Evolutionary conservation across 2,797 vertebrate genomes (phyloP).

Genomic region (Cephalopachus bancanus): DNA sequence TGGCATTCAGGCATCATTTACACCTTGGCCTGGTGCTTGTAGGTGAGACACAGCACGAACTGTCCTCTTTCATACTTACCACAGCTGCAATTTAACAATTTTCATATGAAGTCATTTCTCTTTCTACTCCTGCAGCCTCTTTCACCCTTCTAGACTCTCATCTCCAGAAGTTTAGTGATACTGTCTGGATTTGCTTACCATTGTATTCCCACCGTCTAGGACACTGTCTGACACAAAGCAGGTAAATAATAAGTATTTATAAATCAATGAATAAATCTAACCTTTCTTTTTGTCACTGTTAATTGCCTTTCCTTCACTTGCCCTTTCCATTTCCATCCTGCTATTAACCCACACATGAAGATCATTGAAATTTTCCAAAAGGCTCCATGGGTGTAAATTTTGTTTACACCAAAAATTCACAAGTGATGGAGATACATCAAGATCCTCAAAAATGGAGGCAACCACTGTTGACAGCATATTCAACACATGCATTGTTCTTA

Average conservation of each 20-base stretch:
- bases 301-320: background rate
- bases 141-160: background rate
- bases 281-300: conserved; percentile 1
- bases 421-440: background rate
- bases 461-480: background rate
- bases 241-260: background rate
- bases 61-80: background rate
- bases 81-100: background rate
- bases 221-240: background rate
- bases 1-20: background rate
- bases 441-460: background rate
- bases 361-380: conserved; percentile 29
- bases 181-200: background rate
- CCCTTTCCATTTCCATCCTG: background rate
- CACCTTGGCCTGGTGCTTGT: background rate
- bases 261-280: background rate
- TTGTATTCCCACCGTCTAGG: background rate
- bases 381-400: background rate
- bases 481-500: background rate
- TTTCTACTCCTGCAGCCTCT: background rate
- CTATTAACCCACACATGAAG: background rate
- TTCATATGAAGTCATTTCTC: background rate
- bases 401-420: background rate
- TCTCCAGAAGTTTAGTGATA: background rate
- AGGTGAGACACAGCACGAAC: background rate